phyloP scores from a whole-genome alignment of 2,113 vertebrate species.

The Heterochromis multidens region DNA sequence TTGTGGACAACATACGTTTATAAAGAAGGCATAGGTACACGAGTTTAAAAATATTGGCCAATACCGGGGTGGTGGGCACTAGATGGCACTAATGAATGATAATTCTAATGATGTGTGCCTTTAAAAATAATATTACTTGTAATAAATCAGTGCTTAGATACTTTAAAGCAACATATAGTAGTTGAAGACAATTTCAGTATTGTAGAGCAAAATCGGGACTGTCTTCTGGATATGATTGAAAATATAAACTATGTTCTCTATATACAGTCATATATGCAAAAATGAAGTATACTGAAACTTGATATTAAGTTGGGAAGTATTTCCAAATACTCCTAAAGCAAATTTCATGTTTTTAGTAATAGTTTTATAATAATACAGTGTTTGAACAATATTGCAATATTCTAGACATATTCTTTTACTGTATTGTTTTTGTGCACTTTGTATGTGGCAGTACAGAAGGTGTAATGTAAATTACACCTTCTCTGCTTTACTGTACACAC shows the following conservation, averaged over 20 bases:
- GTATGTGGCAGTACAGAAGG: background rate
- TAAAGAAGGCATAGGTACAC: background rate
- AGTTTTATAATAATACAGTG: background rate
- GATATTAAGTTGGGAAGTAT: background rate
- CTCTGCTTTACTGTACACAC: background rate
- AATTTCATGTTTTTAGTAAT: background rate
- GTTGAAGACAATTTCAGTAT: background rate
- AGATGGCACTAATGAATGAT: conserved; percentile 78
- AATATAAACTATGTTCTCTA: background rate
- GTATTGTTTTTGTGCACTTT: background rate
- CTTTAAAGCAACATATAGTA: background rate
- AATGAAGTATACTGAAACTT: background rate
- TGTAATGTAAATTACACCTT: background rate
- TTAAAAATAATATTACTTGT: background rate
- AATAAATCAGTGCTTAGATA: background rate
- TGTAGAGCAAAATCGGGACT: background rate
- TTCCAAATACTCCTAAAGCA: background rate
- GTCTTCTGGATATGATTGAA: background rate
- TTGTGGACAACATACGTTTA: background rate
- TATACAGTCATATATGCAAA: background rate
- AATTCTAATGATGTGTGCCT: conserved; percentile 18
- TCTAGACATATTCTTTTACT: background rate
- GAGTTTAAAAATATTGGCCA: background rate
- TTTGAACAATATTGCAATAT: background rate
- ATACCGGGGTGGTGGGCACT: conserved; percentile 54